Evolutionary conservation across 1,140 invertebrate species (phyloP), one percentile per base, ranked within the genome.

Genomic region (Paracyclopina nana): DNA sequence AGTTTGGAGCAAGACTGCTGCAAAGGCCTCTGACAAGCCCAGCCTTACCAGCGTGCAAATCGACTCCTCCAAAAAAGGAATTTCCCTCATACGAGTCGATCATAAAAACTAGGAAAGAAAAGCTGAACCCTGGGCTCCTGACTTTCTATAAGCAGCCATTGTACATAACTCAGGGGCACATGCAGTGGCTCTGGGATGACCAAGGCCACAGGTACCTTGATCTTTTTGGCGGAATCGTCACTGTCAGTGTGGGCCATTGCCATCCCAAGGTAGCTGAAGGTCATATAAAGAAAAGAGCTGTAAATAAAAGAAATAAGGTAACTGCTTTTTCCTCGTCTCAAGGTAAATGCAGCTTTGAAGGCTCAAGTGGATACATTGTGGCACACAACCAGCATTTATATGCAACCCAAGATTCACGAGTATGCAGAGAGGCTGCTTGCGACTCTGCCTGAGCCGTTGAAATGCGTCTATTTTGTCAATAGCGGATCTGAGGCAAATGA

Each of bases 401-500:
- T 82, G 57, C 81, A 92, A 62, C 79, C 85, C 0, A 78, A 76
- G 60, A 75, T 95, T 49, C 82, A 91, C 60, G 82, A 94, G 65
- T 98, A 94, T 65, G 77, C 81, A 0, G 74, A 82, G 59, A 77
- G 79, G 61, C 68, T 98, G 41, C 73, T 73, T 0, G 61, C 67
- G 1, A 92, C 80, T 63, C 67, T 98, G 41, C 88, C 90, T 1
- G 78, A 72, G 1, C 71, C 87, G 59, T 67, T 94, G 5, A 87
- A 80, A 74, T 77, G 82, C 12, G 79, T 85, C 16, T 94, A 92
- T 63, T 77, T 95, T 58, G 80, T 87, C 0, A 98, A 97, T 61
- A 94, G 86, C 61, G 91, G 92, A 0, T 90, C 86, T 6, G 92
- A 97, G 69, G 91, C 92, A 0, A 97, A 95, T 63, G 92, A 97